Conservation (phyloP, 2,113 vertebrate genomes). For the Melanotaenia duboulayi region DNA sequence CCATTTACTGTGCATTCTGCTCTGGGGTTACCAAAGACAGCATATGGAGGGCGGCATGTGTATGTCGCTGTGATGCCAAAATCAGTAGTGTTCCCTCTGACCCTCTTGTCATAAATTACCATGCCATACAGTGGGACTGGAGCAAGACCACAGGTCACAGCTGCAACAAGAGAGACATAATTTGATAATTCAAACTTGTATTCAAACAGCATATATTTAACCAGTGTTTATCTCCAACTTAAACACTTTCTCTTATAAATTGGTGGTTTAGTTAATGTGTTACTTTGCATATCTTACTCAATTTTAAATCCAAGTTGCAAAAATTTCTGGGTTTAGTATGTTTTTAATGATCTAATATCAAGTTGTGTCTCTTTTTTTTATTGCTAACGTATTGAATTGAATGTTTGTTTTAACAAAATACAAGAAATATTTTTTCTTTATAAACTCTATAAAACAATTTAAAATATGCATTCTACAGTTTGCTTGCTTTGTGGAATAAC, state of each 20-base stretch:
- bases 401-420: too few species aligned
- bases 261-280: neutral
- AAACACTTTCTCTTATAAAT: too few species aligned
- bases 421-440: neutral
- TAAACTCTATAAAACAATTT: neutral
- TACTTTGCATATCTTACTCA: too few species aligned
- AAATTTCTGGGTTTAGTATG: too few species aligned
- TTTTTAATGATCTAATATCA: too few species aligned
- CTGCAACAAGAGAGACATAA: constrained; percentile 71
- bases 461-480: neutral
- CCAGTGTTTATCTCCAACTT: neutral
- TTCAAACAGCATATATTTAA: neutral
- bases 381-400: neutral
- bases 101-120: constrained; percentile 66
- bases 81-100: constrained; percentile 60
- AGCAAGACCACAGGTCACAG: constrained; percentile 84
- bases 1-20: constrained; percentile 82
- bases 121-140: constrained; percentile 76
- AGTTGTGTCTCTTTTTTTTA: too few species aligned
- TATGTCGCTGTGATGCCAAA: constrained; percentile 81
- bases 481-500: neutral
- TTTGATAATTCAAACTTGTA: neutral
- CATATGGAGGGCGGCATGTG: constrained; percentile 81
- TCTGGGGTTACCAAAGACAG: constrained; percentile 83
- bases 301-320: too few species aligned